phyloP scores from a whole-genome alignment of 2,113 vertebrate genomes.

The Aphyosemion australe region DNA sequence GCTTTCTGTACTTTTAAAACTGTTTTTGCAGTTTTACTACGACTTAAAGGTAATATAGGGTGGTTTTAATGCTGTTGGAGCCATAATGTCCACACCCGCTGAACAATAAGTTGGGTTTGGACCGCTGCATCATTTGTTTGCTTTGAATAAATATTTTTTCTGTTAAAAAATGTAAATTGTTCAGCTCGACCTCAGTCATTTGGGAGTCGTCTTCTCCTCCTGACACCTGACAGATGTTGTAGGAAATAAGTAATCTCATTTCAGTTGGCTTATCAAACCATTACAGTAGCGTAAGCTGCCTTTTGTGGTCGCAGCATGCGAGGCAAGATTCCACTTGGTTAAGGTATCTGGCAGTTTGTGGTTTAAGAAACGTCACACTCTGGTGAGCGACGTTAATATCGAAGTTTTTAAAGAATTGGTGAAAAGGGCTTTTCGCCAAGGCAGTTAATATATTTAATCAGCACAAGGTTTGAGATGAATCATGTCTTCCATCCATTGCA shows the following conservation, averaged over 20 bases:
- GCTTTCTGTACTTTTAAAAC: too few species aligned
- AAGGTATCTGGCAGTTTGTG: slow-evolving; percentile 74
- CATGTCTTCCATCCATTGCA: background rate
- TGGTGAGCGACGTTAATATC: slow-evolving; percentile 53
- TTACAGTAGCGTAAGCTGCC: slow-evolving; percentile 64
- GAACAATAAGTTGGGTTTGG: too few species aligned
- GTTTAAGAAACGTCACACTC: slow-evolving; percentile 68
- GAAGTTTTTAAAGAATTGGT: slow-evolving; percentile 9
- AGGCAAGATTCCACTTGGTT: slow-evolving; percentile 60
- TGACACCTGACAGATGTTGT: slow-evolving; percentile 61
- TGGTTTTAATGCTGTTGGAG: too few species aligned
- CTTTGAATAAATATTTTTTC: background rate
- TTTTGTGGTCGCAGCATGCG: slow-evolving; percentile 69
- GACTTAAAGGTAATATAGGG: too few species aligned
- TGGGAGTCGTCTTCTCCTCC: slow-evolving; percentile 27
- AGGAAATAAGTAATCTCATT: slow-evolving; percentile 42
- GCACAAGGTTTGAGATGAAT: background rate
- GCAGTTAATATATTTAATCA: background rate
- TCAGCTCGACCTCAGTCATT: slow-evolving; percentile 21
- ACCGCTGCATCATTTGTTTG: background rate
- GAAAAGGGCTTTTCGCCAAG: background rate
- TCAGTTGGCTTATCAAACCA: slow-evolving; percentile 77
- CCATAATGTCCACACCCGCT: too few species aligned
- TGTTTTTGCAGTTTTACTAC: too few species aligned
- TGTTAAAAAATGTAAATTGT: background rate